Base-by-base conservation (phyloP, 2,888 invertebrate genomes). In the Acanthosepion esculentum region DNA sequence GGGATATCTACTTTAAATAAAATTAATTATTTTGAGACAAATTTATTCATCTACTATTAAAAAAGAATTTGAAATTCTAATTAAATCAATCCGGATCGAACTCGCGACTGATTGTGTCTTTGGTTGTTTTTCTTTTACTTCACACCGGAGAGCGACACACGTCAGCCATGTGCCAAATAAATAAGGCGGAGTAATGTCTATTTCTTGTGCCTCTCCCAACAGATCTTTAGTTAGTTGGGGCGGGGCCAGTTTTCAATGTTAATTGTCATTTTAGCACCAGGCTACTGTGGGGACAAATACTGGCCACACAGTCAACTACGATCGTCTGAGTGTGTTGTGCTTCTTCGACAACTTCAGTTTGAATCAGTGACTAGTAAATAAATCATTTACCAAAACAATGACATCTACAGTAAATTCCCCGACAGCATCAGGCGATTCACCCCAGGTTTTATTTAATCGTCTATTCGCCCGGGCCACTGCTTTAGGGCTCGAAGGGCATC, bases 401-500 rank as follows among this genome's bases (percentile, higher is more conserved):
- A 78, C 78, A 78, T 78, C 78, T n/a, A 18, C 78, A 6, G 64
- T 64, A 64, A 64, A 29, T 64, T 64, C 64, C 50, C 50, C 50
- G 50, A 50, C 50, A 50, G 15, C 50, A 23, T 48, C 48, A 6
- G 93, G 50, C 48, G 50, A 93, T 15, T 53, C 93, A 48, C 93
- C 93, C 12, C 53, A 48, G 15, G 93, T 93, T 48, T 93, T 93
- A 48, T 93, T 93, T 48, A 18, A 1, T n/a, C 93, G 93, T 93
- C 29, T 93, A 5, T 93, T 53, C 29, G 93, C 29, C 6, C 93
- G 93, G 10, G 93, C 93, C 10, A 50, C 93, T 53, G 50, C 48
- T 29, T 53, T 93, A n/a, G 93, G 93, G 29, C 48, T 93, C n/a
- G 93, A 93, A n/a, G 93, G 93, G 29, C 93, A 93, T 53, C 93